Base-by-base conservation (phyloP, 2,888 invertebrate species). In the Lampropteryx suffumata region DNA sequence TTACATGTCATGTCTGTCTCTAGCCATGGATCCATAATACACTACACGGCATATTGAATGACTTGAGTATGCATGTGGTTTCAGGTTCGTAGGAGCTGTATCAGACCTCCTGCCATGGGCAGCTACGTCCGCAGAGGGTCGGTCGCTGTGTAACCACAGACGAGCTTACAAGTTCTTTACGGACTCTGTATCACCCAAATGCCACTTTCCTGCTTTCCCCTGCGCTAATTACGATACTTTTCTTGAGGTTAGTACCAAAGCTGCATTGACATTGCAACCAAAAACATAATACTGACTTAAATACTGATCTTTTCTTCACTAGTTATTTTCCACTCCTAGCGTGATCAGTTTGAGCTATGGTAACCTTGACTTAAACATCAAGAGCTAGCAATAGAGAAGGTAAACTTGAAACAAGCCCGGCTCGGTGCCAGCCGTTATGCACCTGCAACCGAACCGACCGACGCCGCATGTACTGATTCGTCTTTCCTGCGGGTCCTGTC, bases 161-260 rank as follows among this genome's bases (percentile, higher is more conserved):
- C 91, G 98, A 29, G 98, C 98, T 0, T 97, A 98, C 86, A 96
- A 97, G 74, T 96, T 98, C 80, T 98, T 98, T 84, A 97, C 97
- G 1, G 98, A 98, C 79, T 97, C 97, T 0, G 96, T 98, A 21
- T 96, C 96, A 12, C 96, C 97, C 0, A 93, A 95, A 61, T 98
- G 98, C 74, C 95, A 95, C 70, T 98, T 98, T 79, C 97, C 96
- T 0, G 96, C 98, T 0, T 98, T 97, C 74, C 94, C 96, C 0
- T 98, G 98, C 72, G 92, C 94, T 17, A 92, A 94, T 55, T 97
- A 96, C 79, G 97, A 98, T 55, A 94, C 95, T 53, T 97, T 97
- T 64, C 82, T 97, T 39, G 93, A 90, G 73, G 91, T 90, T 58
- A 62, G 65, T 51, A 24, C 6, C 27, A 35, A 7, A 14, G 2